Percentiles rank a stretch among this genome's conserved stretches.
Evolutionary conservation across 1,140 invertebrate species (phyloP).

Genomic region (Drosophila pandora): DNA sequence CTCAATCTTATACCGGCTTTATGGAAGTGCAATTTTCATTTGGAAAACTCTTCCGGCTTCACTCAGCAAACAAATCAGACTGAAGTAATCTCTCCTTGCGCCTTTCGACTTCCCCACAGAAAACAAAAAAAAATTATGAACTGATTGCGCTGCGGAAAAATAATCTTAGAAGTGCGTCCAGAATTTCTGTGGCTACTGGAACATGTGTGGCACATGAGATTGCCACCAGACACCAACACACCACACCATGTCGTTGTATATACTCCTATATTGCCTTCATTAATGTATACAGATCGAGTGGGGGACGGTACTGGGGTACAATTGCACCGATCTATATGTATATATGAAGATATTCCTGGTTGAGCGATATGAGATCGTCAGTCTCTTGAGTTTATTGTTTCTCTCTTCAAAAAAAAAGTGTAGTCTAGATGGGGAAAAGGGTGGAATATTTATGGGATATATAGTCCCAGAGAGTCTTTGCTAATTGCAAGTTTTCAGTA

Average conservation of each 20-base stretch:
- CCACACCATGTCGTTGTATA: slow-evolving; percentile 3
- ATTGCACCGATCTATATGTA: slow-evolving; percentile 55
- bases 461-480: not conserved
- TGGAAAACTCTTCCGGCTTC: slow-evolving; percentile 20
- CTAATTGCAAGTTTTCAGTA: not conserved
- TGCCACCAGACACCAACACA: slow-evolving; percentile 36
- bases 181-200: slow-evolving; percentile 61
- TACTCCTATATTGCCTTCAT: slow-evolving; percentile 32
- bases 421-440: not conserved
- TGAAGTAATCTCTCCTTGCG: slow-evolving; percentile 33
- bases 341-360: slow-evolving; percentile 15
- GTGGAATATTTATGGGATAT: not conserved
- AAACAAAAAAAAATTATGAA: slow-evolving; percentile 12
- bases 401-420: slow-evolving; percentile 12
- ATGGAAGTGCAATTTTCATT: slow-evolving; percentile 13
- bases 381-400: slow-evolving; percentile 35
- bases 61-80: slow-evolving; percentile 16
- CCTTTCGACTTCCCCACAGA: slow-evolving; percentile 19
- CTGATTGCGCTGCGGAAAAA: slow-evolving; percentile 58
- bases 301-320: slow-evolving; percentile 49
- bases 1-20: slow-evolving; percentile 3
- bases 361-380: slow-evolving; percentile 32
- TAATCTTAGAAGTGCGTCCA: slow-evolving; percentile 71
- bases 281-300: slow-evolving; percentile 33
- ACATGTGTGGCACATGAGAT: slow-evolving; percentile 74